Percentiles rank a stretch among this genome's conserved stretches.
Evolutionary conservation across 2,888 invertebrate species (phyloP).

Genomic region (Norana najaformis): DNA sequence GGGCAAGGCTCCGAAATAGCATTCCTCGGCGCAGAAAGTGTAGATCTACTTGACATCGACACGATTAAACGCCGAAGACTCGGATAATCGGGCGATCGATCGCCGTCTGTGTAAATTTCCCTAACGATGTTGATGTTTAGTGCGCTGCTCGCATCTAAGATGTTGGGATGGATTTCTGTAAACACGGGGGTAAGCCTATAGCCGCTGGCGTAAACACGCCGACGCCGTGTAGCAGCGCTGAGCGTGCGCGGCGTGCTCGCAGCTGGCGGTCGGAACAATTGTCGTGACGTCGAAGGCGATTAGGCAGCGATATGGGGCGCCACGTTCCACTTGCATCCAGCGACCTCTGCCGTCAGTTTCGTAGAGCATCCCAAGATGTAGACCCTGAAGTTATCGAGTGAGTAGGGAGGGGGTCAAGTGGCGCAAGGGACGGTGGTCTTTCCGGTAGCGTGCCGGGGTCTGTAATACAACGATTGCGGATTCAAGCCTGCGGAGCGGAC

Average conservation of each 20-base stretch:
- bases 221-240: background rate
- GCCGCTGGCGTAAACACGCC: background rate
- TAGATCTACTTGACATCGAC: background rate
- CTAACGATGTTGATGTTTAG: background rate
- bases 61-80: background rate
- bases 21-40: background rate
- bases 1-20: constrained; percentile 6
- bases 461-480: background rate
- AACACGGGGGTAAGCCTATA: background rate
- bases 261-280: background rate
- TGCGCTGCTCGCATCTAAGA: background rate
- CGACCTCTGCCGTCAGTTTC: no score
- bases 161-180: constrained; percentile 13
- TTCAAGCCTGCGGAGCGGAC: background rate
- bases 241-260: background rate
- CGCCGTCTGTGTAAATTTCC: constrained; percentile 9
- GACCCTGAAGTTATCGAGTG: background rate
- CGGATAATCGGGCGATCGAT: background rate
- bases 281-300: constrained; percentile 4
- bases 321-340: background rate
- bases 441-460: background rate
- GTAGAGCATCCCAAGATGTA: background rate
- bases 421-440: background rate
- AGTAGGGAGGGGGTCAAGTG: background rate
- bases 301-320: background rate